phyloP scores from a whole-genome alignment of 2,888 invertebrate species.

The Chrysotoxum bicinctum region DNA sequence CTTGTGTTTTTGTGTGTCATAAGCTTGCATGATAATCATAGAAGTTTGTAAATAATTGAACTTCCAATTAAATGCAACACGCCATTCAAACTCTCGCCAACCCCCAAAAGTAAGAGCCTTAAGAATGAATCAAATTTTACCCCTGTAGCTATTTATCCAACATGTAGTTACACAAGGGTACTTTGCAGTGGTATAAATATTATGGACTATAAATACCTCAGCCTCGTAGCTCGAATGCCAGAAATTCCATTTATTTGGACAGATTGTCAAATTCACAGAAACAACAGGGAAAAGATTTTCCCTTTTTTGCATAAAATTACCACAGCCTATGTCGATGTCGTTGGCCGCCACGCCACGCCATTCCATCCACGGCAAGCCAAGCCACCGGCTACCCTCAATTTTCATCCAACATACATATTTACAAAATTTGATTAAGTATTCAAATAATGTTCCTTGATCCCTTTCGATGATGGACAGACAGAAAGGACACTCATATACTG shows the following conservation, averaged over 20 bases:
- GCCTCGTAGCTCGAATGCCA: conserved; percentile 17
- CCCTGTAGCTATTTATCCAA: conserved; percentile 42
- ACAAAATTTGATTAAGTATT: conserved; percentile 70
- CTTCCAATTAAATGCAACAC: conserved; percentile 71
- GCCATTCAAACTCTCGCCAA: conserved; percentile 38
- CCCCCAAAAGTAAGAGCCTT: conserved; percentile 4
- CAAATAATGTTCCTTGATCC: conserved; percentile 66
- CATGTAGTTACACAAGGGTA: conserved; percentile 13
- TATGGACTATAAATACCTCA: conserved; percentile 15
- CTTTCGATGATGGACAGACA: conserved; percentile 40
- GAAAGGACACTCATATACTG: neutral
- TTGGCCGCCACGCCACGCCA: neutral
- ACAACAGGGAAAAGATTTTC: conserved; percentile 59
- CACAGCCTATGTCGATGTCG: neutral
- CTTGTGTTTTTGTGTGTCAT: conserved; percentile 50
- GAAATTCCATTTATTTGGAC: conserved; percentile 71
- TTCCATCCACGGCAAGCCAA: too few relatives aligned
- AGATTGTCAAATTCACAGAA: conserved; percentile 73
- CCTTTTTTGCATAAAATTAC: conserved; percentile 48
- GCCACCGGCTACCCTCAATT: neutral
- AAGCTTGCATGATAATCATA: conserved; percentile 64
- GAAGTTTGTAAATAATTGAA: conserved; percentile 70
- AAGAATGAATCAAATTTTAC: conserved; percentile 63
- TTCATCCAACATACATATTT: conserved; percentile 7
- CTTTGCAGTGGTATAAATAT: neutral